phyloP scores from a whole-genome alignment of 2,888 invertebrate genomes.

The Drosophila birchii region DNA sequence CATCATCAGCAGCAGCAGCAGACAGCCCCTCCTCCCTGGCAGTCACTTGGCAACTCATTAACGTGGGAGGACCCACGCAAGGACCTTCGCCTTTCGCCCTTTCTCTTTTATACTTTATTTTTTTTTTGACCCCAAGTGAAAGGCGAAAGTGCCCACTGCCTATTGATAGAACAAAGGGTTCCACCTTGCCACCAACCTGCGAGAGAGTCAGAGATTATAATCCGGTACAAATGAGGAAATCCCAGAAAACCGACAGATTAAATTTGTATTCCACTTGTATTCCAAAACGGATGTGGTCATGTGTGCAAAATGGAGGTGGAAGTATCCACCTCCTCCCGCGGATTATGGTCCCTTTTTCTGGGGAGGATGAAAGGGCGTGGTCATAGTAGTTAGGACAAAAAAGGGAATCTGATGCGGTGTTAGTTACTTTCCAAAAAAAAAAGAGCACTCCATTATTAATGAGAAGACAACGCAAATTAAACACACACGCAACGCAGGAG shows the following conservation, averaged over 20 bases:
- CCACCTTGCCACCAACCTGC: conserved; percentile 2
- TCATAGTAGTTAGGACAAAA: conserved; percentile 30
- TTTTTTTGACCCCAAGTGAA: conserved; percentile 23
- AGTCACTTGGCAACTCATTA: conserved; percentile 69
- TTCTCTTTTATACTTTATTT: conserved; percentile 10
- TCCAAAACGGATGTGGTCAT: conserved; percentile 57
- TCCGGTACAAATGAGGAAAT: conserved; percentile 73
- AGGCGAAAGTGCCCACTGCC: conserved; percentile 44
- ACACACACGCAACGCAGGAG: conserved; percentile 42
- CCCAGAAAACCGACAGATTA: conserved; percentile 72
- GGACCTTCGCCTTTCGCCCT: conserved; percentile 10
- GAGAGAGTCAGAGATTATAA: conserved; percentile 53
- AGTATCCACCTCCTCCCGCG: conserved; percentile 12
- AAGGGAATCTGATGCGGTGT: conserved; percentile 46
- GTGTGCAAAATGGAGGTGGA: conserved; percentile 56
- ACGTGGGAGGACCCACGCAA: conserved; percentile 41
- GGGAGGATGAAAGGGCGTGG: conserved; percentile 4
- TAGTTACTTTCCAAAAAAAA: conserved; percentile 39
- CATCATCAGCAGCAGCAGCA: conserved; percentile 3
- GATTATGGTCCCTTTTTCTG: conserved; percentile 1
- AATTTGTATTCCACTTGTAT: conserved; percentile 70
- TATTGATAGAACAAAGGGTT: conserved; percentile 54
- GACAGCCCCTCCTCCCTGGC: neutral
- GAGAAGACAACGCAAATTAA: conserved; percentile 71
- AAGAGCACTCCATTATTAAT: conserved; percentile 68